phyloP scores from a whole-genome alignment of 2,888 invertebrate species.

The Serripes groenlandicus region DNA sequence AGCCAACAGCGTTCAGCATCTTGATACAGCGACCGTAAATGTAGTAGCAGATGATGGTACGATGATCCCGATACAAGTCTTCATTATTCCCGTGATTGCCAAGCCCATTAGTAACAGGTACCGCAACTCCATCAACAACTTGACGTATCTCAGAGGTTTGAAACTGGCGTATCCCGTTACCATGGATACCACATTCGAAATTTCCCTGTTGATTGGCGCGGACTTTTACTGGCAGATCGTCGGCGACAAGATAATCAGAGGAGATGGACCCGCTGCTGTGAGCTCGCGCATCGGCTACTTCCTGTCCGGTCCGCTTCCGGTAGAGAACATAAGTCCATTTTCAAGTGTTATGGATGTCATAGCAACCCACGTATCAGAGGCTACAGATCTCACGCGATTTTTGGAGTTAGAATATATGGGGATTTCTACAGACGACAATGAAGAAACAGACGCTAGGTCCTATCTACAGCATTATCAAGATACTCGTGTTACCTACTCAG shows the following conservation, averaged over 20 bases:
- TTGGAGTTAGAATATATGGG: constrained; percentile 2
- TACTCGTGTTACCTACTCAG: constrained; percentile 5
- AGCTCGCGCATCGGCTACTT: constrained; percentile 15
- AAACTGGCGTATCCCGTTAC: constrained; percentile 8
- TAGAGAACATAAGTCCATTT: neutral
- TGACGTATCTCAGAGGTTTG: constrained; percentile 12
- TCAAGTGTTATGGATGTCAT: neutral
- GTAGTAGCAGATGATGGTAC: neutral
- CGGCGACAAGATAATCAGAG: constrained; percentile 15
- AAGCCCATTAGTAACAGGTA: constrained; percentile 1
- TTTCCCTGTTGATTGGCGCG: constrained; percentile 12
- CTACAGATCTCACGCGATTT: neutral
- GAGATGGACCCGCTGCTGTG: constrained; percentile 22
- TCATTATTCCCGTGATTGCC: constrained; percentile 20
- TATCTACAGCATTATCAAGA: constrained; percentile 10
- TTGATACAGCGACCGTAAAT: constrained; percentile 13
- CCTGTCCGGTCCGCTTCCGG: too few relatives aligned
- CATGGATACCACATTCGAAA: constrained; percentile 17
- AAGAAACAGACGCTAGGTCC: neutral
- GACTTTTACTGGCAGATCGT: constrained; percentile 24
- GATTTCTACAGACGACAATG: neutral
- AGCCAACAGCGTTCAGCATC: neutral
- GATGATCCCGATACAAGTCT: constrained; percentile 16
- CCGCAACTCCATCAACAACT: neutral
- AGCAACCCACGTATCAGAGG: constrained; percentile 12